A percentile compares a stretch with the other conserved stretches of the same genome.
These are phyloP conservation scores for Trachops cirrhosus DNA, from an alignment of 2,797 vertebrate species.

Conservation along the genomic window DNA sequence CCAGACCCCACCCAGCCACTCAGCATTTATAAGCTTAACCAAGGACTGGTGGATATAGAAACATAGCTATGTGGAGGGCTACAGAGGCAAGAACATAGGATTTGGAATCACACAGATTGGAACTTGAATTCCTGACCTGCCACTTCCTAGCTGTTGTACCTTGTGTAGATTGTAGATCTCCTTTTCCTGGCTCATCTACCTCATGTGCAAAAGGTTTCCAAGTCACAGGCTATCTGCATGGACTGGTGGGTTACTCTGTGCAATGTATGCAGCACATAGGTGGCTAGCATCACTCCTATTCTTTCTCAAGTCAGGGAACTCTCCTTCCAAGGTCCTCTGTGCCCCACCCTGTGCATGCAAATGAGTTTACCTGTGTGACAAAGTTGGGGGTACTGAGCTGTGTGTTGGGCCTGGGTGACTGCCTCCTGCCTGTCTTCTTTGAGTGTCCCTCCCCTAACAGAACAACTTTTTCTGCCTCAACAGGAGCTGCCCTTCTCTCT, in stretches of 20 bases:
- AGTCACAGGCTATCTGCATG: background rate
- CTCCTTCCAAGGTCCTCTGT: background rate
- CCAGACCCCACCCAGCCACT: background rate
- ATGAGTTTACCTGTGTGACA: background rate
- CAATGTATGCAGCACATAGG: background rate
- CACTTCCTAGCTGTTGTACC: background rate
- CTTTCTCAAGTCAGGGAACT: background rate
- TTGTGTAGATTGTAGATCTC: background rate
- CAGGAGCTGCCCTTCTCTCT: slow-evolving; percentile 75
- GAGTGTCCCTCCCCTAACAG: slow-evolving; percentile 43
- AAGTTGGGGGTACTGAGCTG: slow-evolving; percentile 74
- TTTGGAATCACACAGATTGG: background rate
- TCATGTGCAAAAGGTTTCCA: background rate
- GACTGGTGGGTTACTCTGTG: no score
- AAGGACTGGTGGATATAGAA: background rate
- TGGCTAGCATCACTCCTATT: background rate
- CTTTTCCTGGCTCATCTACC: background rate
- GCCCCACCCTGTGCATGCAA: background rate
- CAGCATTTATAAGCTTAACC: background rate
- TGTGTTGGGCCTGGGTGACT: slow-evolving; percentile 62
- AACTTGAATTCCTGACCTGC: background rate
- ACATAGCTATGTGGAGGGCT: background rate
- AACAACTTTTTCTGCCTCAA: slow-evolving; percentile 72
- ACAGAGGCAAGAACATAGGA: background rate
- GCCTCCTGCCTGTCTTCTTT: slow-evolving; percentile 68